phyloP scores from a whole-genome alignment of 37 sponge, comb jelly and placozoan genomes.

The Aplysina aerophoba region DNA sequence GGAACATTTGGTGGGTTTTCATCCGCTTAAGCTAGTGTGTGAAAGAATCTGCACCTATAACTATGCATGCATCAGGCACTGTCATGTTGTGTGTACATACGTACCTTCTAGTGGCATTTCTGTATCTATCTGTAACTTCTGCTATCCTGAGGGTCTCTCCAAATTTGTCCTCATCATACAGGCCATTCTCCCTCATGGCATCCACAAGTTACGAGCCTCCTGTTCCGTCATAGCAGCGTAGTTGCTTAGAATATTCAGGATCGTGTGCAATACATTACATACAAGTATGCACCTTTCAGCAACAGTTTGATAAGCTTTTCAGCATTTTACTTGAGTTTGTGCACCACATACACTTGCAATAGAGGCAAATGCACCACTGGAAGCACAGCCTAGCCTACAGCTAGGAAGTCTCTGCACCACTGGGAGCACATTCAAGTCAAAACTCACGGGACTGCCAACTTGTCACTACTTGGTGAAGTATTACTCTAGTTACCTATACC shows the following conservation, averaged over 20 bases:
- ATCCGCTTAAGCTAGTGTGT: too few relatives aligned
- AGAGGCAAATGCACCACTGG: neutral
- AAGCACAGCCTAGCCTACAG: too few relatives aligned
- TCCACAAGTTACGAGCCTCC: slow-evolving; percentile 53
- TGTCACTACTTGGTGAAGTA: too few relatives aligned
- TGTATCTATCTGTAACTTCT: slow-evolving; percentile 76
- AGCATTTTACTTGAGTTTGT: slow-evolving; percentile 77
- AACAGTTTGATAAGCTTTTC: slow-evolving; percentile 62
- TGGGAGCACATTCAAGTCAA: too few relatives aligned
- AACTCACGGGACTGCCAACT: too few relatives aligned
- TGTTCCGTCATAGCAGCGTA: slow-evolving; percentile 78
- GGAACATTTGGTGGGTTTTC: too few relatives aligned
- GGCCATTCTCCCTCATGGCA: slow-evolving; percentile 62
- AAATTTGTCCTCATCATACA: slow-evolving; percentile 90
- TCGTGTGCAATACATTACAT: slow-evolving; percentile 78
- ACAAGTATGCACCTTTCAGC: slow-evolving; percentile 82
- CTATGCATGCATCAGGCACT: too few relatives aligned
- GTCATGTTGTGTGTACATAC: too few relatives aligned
- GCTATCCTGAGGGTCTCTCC: slow-evolving; percentile 79
- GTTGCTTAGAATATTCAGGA: slow-evolving; percentile 71
- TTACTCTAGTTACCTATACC: too few relatives aligned
- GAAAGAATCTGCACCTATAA: too few relatives aligned
- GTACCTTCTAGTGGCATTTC: slow-evolving; percentile 81
- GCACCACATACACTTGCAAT: slow-evolving; percentile 79
- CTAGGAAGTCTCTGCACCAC: too few relatives aligned